Evolutionary conservation across 2,113 vertebrate species (phyloP).

Genomic region (Microtus pennsylvanicus): DNA sequence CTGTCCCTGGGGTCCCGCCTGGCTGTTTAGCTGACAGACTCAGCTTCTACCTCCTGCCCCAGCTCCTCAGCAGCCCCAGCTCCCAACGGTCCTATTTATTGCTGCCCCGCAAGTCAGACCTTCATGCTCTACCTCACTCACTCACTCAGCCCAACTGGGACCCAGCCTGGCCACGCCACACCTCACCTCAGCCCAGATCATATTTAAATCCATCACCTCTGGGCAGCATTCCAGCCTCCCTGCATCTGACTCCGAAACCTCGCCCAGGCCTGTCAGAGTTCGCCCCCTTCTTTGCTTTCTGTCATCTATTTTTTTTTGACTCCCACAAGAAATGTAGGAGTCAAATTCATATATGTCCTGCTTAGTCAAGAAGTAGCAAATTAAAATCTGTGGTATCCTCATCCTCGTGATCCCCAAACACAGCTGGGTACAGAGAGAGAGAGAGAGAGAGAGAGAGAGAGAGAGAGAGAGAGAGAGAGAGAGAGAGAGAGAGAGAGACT

Average conservation of each 20-base stretch:
- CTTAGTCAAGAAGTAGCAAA: background rate
- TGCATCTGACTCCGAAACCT: background rate
- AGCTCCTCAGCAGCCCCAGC: background rate
- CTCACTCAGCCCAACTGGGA: background rate
- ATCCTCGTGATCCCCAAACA: background rate
- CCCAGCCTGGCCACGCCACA: accelerated
- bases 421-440: accelerated
- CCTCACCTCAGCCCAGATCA: background rate
- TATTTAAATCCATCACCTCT: background rate
- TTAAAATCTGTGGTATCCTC: background rate
- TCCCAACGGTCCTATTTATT: background rate
- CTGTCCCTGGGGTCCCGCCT: background rate
- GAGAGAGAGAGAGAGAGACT: background rate
- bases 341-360: background rate
- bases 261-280: background rate
- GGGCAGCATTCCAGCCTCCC: background rate
- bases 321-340: background rate
- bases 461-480: accelerated
- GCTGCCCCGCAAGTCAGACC: background rate
- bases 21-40: background rate
- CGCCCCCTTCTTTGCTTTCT: background rate
- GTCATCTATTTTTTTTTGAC: background rate
- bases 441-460: background rate
- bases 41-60: background rate
- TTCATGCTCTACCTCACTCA: background rate